A percentile compares a stretch with the other conserved stretches of the same genome.
Evolutionary conservation across 2,113 vertebrate genomes (phyloP).

Genomic region (Herpetotheres cachinnans): DNA sequence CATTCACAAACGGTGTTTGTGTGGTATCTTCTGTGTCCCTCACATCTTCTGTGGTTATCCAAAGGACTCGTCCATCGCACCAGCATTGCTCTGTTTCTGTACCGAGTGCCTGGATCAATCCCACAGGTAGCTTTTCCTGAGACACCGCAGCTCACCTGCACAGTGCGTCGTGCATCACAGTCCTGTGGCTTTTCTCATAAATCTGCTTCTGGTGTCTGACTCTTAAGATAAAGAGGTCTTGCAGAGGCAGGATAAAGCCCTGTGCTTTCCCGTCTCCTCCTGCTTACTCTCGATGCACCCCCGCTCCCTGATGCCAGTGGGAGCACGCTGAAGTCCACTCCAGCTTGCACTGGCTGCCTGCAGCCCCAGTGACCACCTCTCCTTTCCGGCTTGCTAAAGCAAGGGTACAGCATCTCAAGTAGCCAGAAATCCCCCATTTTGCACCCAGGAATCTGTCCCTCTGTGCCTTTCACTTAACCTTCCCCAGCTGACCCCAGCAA

Average conservation of each 20-base stretch:
- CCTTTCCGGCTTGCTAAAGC: not conserved
- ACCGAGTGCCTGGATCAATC: not conserved
- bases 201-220: not conserved
- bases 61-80: not conserved
- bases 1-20: not conserved
- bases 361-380: not conserved
- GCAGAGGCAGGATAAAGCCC: not conserved
- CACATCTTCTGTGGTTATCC: not conserved
- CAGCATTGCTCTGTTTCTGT: not conserved
- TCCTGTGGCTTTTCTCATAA: not conserved
- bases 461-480: not conserved
- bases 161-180: fast-evolving
- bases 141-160: not conserved
- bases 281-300: not conserved
- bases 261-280: not conserved
- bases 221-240: not conserved
- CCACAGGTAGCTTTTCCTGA: not conserved
- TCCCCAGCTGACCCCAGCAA: not conserved
- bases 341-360: not conserved
- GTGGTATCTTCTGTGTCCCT: not conserved
- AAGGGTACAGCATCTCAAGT: not conserved
- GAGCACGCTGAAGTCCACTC: not conserved
- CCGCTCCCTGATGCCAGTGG: not conserved
- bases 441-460: not conserved
- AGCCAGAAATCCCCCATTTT: not conserved